A percentile compares a stretch with the other conserved stretches of the same genome.
Conservation (phyloP, 1,140 invertebrate species). For the Venturia canescens region DNA sequence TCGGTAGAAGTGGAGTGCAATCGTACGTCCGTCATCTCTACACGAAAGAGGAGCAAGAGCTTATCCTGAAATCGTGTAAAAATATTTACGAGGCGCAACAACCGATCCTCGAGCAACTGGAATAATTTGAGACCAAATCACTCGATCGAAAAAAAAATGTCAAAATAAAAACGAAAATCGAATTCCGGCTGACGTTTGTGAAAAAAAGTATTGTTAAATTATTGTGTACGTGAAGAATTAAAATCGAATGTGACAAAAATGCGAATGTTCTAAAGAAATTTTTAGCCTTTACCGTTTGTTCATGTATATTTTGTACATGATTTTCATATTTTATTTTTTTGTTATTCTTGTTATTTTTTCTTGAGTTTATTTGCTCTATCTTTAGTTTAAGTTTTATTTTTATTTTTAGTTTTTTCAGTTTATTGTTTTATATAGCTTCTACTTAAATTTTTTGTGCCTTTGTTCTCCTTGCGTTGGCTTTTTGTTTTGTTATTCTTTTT, state of each 20-base stretch:
- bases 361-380: no score
- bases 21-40: conserved; percentile 79
- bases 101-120: conserved; percentile 56
- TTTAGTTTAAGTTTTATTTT: no score
- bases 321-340: no score
- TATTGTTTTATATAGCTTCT: no score
- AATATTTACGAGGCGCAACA: conserved; percentile 74
- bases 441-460: no score
- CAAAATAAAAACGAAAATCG: not conserved
- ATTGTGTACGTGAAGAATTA: not conserved
- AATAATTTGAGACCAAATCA: conserved; percentile 20
- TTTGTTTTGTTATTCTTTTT: no score
- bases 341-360: no score
- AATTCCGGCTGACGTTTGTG: not conserved
- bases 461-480: no score
- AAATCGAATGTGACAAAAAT: not conserved
- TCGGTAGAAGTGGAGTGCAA: conserved; percentile 79
- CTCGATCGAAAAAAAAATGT: no score
- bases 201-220: not conserved
- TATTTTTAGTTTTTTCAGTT: no score
- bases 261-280: not conserved
- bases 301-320: not conserved
- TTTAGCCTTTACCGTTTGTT: not conserved
- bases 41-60: conserved; percentile 76
- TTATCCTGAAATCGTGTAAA: conserved; percentile 75